Evolutionary conservation across 2,888 invertebrate species (phyloP).

Genomic region (Drosophila silvestris): DNA sequence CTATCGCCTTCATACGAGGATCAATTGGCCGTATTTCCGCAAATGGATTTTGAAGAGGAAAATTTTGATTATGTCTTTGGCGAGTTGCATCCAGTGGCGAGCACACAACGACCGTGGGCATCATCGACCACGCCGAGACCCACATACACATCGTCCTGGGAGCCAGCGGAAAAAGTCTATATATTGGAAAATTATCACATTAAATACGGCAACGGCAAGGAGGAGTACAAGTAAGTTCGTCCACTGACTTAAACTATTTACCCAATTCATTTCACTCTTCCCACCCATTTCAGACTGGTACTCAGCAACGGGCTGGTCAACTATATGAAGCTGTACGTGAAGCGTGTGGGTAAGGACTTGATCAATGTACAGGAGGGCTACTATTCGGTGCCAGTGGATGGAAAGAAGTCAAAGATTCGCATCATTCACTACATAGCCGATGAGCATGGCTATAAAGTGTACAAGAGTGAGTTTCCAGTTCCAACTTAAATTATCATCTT

Average conservation of each 20-base stretch:
- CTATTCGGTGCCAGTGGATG: constrained; percentile 71
- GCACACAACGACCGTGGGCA: constrained; percentile 6
- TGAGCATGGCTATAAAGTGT: constrained; percentile 72
- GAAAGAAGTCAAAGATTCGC: constrained; percentile 51
- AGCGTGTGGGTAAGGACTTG: constrained; percentile 54
- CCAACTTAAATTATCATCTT: constrained; percentile 22
- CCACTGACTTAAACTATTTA: neutral
- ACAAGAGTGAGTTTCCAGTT: constrained; percentile 58
- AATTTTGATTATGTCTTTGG: constrained; percentile 71
- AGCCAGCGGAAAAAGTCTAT: constrained; percentile 34
- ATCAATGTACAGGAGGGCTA: constrained; percentile 80
- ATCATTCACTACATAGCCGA: constrained; percentile 79
- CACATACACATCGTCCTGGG: neutral
- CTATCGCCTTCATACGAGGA: constrained; percentile 71
- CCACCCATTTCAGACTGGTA: constrained; percentile 59
- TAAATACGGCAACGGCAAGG: constrained; percentile 75
- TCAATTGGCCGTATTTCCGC: constrained; percentile 76
- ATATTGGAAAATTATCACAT: constrained; percentile 78
- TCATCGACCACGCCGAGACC: constrained; percentile 6
- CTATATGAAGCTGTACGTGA: constrained; percentile 76
- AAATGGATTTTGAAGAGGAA: constrained; percentile 69
- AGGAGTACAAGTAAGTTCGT: constrained; percentile 74
- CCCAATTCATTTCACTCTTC: neutral
- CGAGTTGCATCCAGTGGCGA: constrained; percentile 40
- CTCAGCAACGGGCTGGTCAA: constrained; percentile 79